These are phyloP conservation scores for Bolborhynchus lineola DNA, from an alignment of 2,113 vertebrate species.

Conservation along the genomic window DNA sequence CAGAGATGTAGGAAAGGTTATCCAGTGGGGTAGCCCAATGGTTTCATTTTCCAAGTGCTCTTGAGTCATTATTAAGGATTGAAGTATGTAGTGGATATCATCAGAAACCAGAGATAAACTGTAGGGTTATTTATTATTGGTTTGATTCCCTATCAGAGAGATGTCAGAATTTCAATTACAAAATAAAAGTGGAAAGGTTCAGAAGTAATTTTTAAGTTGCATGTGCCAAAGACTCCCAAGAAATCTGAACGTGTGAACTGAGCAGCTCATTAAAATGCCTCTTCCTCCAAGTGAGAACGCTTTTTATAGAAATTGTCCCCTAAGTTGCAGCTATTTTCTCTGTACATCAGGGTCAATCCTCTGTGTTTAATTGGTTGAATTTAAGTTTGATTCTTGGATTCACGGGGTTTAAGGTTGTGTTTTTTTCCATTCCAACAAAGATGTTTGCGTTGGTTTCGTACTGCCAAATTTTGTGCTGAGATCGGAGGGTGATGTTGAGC, in stretches of 20 bases:
- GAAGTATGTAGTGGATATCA: not conserved
- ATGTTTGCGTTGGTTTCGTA: not conserved
- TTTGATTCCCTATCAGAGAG: not conserved
- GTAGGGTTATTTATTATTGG: rapidly evolving
- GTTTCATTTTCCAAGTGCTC: not conserved
- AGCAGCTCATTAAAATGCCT: slow-evolving; percentile 53
- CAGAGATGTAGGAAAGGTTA: not conserved
- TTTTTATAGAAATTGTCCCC: slow-evolving; percentile 28
- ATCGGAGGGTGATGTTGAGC: not conserved
- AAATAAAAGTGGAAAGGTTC: not conserved
- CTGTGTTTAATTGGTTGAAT: not conserved
- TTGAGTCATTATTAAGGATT: not conserved
- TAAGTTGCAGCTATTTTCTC: slow-evolving; percentile 3
- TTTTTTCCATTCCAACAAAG: not conserved
- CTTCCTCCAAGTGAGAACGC: slow-evolving; percentile 21
- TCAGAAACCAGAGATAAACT: not conserved
- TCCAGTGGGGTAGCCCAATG: not conserved
- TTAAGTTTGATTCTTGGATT: not conserved
- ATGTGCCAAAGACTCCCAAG: not conserved
- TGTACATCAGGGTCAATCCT: not conserved
- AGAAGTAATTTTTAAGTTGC: slow-evolving; percentile 2
- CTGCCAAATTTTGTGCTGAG: not conserved
- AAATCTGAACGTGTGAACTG: slow-evolving; percentile 31
- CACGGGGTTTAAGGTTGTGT: not conserved
- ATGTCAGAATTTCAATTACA: not conserved